Percentiles rank a stretch among this genome's conserved stretches.
These are phyloP conservation scores for Cerceris rybyensis DNA, from an alignment of 2,888 invertebrate species.

Conservation along the genomic window DNA sequence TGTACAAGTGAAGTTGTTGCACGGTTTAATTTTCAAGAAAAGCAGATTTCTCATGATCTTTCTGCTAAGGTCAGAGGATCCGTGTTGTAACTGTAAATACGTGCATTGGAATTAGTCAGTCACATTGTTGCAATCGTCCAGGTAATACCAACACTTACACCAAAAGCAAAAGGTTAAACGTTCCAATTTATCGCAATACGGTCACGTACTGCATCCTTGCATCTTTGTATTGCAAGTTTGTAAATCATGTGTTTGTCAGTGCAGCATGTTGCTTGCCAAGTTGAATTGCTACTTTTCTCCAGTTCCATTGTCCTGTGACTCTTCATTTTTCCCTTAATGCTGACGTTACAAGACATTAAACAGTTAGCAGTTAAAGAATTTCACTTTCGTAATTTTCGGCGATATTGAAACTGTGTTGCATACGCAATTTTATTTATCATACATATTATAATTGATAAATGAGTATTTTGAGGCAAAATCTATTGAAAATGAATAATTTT, in stretches of 20 bases:
- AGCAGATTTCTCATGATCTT: slow-evolving; percentile 35
- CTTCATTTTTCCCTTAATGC: no score
- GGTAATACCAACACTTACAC: neutral
- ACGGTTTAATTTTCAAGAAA: neutral
- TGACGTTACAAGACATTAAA: no score
- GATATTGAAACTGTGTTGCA: no score
- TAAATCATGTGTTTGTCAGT: neutral
- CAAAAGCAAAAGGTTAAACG: neutral
- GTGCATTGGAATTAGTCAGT: slow-evolving; percentile 20
- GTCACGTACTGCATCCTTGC: neutral
- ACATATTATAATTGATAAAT: no score
- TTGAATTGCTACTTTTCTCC: neutral
- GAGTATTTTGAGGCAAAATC: no score
- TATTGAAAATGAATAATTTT: no score
- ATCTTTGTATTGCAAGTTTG: neutral
- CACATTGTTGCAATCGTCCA: slow-evolving; percentile 20
- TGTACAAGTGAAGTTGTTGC: no score
- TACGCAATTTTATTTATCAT: no score
- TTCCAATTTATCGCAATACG: neutral
- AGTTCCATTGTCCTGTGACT: neutral
- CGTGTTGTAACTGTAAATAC: slow-evolving; percentile 27
- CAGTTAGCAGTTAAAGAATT: no score
- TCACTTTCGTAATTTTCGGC: no score
- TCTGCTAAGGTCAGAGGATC: slow-evolving; percentile 19
- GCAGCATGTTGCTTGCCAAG: neutral